phyloP scores from a whole-genome alignment of 2,888 invertebrate genomes.

The Xanthorhoe spadicearia region DNA sequence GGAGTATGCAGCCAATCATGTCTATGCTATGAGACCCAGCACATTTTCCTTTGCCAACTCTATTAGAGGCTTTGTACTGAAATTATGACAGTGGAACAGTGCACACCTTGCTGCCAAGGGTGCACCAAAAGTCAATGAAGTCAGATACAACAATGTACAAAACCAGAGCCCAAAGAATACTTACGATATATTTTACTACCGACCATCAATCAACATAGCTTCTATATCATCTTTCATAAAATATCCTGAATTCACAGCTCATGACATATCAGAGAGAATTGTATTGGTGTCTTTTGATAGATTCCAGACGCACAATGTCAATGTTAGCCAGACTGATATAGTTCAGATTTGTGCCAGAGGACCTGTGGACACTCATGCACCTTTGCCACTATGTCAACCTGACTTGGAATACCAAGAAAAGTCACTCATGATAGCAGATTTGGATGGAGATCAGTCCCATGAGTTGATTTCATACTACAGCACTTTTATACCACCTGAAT shows the following conservation, averaged over 20 bases:
- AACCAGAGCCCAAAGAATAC: conserved; percentile 78
- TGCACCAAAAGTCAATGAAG: conserved; percentile 77
- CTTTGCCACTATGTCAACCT: conserved; percentile 87
- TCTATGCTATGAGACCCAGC: conserved; percentile 90
- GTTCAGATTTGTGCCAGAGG: conserved; percentile 88
- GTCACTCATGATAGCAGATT: conserved; percentile 89
- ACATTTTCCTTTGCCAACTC: conserved; percentile 86
- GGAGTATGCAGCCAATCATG: conserved; percentile 86
- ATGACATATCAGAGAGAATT: conserved; percentile 88
- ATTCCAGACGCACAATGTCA: conserved; percentile 89
- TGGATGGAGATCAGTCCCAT: conserved; percentile 90
- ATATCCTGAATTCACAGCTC: conserved; percentile 78
- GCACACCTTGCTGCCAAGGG: conserved; percentile 79
- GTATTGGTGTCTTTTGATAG: conserved; percentile 92
- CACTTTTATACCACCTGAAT: conserved; percentile 83
- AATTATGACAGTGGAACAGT: conserved; percentile 92
- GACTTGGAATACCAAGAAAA: conserved; percentile 89
- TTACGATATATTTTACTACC: conserved; percentile 72
- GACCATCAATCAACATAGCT: conserved; percentile 52
- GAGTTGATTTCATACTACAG: conserved; percentile 91
- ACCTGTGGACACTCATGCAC: conserved; percentile 59
- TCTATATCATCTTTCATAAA: conserved; percentile 76
- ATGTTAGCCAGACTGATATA: conserved; percentile 91
- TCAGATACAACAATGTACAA: conserved; percentile 74
- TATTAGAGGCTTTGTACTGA: conserved; percentile 90